Base-by-base conservation (phyloP, 2,113 vertebrate genomes). In the Carassius auratus region DNA sequence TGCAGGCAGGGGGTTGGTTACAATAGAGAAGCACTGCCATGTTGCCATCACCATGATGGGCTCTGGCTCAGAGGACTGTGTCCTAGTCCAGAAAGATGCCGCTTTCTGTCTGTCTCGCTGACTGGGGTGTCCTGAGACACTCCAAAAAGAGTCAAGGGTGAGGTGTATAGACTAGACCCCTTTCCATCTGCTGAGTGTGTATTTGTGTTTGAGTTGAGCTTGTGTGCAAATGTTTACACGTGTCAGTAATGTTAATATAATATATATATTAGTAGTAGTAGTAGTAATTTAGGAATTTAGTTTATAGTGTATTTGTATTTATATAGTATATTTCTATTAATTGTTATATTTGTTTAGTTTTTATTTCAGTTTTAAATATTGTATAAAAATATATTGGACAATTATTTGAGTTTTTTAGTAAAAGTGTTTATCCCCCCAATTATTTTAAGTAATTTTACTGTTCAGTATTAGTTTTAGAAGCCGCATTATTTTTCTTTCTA, bases 101-200 rank as follows among this genome's bases (percentile, higher is more conserved):
- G 88, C 86, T 89, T 68, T 81, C 88, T 88, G 88, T 89, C 86
- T 89, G 85, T 89, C 88, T 86, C 77, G 79, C 82, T 61, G 79
- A 68, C 73, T 55, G 74, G 86, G 77, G 86, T 82, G 85, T 86
- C 85, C 77, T 76, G 38, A 48, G 64, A 73, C n/a, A 3, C 85
- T 84, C 85, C 81, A 85, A 74, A 84, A 80, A 69, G 50, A 83
- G 84, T 83, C 73, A 76, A 52, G 77, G 78, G 69, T 61, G 76
- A 87, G 84, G 62, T 76, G 81, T 66, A 45, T 21, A 75, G 64
- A 45, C 55, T 42, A 78, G 77, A 55, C 62, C 52, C 76, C 83
- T 75, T 30, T 86, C 86, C 88, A 84, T 86, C 88, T 85, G 86
- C 84, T 82, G 36, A 21, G 19, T 78, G 71, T 73, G 33, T 84